Conservation (phyloP, 2,797 vertebrate genomes). For the Gephyroberyx darwinii region DNA sequence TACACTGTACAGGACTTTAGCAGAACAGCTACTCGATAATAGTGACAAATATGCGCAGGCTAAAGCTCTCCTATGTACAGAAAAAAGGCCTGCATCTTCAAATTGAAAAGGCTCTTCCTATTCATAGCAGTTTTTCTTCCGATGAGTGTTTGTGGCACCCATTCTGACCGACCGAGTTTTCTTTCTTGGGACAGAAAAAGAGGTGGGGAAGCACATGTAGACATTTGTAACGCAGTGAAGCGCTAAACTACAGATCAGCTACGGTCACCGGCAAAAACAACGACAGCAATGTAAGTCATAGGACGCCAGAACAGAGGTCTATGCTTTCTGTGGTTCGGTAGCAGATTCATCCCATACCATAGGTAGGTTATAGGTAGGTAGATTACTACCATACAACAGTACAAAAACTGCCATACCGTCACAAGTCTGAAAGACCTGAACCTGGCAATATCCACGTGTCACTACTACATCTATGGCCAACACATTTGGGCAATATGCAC, state of each 20-base stretch:
- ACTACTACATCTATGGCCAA: slow-evolving; percentile 1
- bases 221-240: slow-evolving; percentile 36
- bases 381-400: slow-evolving; percentile 11
- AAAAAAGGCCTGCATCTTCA: slow-evolving; percentile 1
- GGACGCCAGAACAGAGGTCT: not conserved
- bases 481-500: not conserved
- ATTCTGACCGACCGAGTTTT: too few relatives aligned
- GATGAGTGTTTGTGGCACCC: not conserved
- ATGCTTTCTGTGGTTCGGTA: not conserved
- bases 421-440: slow-evolving; percentile 22
- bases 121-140: not conserved
- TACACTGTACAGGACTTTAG: slow-evolving; percentile 15
- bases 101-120: not conserved
- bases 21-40: slow-evolving; percentile 6
- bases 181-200: not conserved
- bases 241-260: slow-evolving; percentile 31
- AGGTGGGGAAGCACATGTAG: not conserved
- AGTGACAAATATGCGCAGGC: not conserved
- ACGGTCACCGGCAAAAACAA: not conserved
- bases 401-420: slow-evolving; percentile 21
- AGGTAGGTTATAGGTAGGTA: slow-evolving; percentile 20
- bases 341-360: slow-evolving; percentile 25
- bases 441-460: slow-evolving; percentile 21
- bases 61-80: slow-evolving; percentile 5
- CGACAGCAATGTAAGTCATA: not conserved